Percentiles rank a stretch among this genome's conserved stretches.
Conservation (phyloP, 2,113 vertebrate genomes). For the Sapayoa aenigma region DNA sequence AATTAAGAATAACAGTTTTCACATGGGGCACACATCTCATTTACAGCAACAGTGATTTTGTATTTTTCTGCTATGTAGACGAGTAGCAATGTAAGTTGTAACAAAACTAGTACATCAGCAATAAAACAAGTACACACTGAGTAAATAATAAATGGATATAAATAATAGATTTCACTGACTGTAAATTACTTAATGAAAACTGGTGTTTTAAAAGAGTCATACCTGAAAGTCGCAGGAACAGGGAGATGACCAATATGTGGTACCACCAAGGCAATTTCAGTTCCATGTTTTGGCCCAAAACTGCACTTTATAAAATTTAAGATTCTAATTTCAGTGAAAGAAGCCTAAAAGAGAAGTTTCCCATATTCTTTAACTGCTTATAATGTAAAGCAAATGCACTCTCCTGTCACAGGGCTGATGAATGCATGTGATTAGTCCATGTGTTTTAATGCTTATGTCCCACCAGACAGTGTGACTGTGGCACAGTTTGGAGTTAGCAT, state of each 20-base stretch:
- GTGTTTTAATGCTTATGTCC: neutral
- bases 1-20: neutral
- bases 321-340: neutral
- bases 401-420: neutral
- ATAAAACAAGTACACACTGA: neutral
- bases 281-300: neutral
- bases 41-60: neutral
- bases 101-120: neutral
- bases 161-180: neutral
- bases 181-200: neutral
- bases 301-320: neutral
- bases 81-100: neutral
- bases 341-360: neutral
- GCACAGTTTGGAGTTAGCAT: neutral
- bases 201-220: neutral
- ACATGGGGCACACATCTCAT: neutral
- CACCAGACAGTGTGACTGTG: neutral
- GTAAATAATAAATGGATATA: neutral
- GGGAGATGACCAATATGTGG: neutral
- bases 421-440: neutral
- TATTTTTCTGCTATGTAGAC: neutral
- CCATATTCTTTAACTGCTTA: neutral
- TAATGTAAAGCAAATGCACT: rapidly evolving
- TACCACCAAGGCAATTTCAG: neutral
- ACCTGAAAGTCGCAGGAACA: neutral